Conservation (phyloP, 2,888 invertebrate species). For the Xylota sylvarum region DNA sequence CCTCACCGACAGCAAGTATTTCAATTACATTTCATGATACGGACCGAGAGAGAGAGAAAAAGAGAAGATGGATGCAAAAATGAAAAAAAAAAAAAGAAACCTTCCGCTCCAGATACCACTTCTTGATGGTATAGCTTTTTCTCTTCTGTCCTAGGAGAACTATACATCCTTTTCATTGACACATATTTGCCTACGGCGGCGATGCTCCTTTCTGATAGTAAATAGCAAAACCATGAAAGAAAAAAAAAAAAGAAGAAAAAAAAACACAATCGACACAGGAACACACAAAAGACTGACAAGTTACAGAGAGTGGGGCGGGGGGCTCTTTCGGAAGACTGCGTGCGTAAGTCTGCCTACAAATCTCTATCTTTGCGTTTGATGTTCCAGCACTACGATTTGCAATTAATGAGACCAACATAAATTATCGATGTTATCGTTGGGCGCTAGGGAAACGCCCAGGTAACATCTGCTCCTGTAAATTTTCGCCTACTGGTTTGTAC, state of each 20-base stretch:
- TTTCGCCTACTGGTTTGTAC: slow-evolving; percentile 37
- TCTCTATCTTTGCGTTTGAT: slow-evolving; percentile 17
- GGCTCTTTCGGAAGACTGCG: neutral
- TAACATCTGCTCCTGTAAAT: slow-evolving; percentile 38
- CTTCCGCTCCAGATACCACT: slow-evolving; percentile 67
- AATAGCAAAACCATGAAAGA: slow-evolving; percentile 31
- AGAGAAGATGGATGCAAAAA: slow-evolving; percentile 13
- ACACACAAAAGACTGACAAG: slow-evolving; percentile 46
- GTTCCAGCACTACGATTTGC: slow-evolving; percentile 53
- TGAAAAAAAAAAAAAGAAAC: slow-evolving; percentile 56
- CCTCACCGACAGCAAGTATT: slow-evolving; percentile 72
- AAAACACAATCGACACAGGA: slow-evolving; percentile 13
- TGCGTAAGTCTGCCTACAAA: slow-evolving; percentile 12
- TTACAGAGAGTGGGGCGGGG: slow-evolving; percentile 1
- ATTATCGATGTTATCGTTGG: slow-evolving; percentile 73
- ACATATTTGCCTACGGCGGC: slow-evolving; percentile 49
- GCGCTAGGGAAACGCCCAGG: slow-evolving; percentile 46
- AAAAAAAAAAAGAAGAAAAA: slow-evolving; percentile 22
- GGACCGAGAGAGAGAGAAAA: neutral
- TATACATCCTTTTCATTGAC: slow-evolving; percentile 13
- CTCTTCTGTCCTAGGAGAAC: slow-evolving; percentile 1
- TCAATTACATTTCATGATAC: slow-evolving; percentile 67
- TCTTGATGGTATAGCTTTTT: slow-evolving; percentile 31
- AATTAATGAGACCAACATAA: slow-evolving; percentile 75
- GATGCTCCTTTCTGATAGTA: slow-evolving; percentile 19